Conservation (phyloP, 2,113 vertebrate species). For the Platichthys stellatus region DNA sequence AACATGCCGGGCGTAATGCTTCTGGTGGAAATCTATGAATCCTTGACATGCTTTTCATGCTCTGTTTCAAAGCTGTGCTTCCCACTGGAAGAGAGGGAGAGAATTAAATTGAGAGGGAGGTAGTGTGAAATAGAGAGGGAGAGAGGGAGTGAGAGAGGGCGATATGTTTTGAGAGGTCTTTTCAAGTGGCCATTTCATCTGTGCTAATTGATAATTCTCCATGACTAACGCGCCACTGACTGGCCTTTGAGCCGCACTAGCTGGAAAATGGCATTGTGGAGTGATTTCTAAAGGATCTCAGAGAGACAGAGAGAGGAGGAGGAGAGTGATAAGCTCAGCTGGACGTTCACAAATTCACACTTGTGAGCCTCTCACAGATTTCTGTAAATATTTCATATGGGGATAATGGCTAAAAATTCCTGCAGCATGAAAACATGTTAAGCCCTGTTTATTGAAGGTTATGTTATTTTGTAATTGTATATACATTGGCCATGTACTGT, state of each 20-base stretch:
- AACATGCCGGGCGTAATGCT: slow-evolving; percentile 31
- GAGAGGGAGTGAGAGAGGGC: slow-evolving; percentile 56
- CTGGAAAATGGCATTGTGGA: slow-evolving; percentile 69
- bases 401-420: slow-evolving; percentile 30
- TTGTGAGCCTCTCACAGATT: slow-evolving; percentile 37
- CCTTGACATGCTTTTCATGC: slow-evolving; percentile 42
- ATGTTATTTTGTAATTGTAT: not conserved
- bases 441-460: slow-evolving; percentile 1
- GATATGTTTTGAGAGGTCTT: slow-evolving; percentile 72
- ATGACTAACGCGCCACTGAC: slow-evolving; percentile 69
- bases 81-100: slow-evolving; percentile 26
- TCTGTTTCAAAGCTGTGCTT: slow-evolving; percentile 49
- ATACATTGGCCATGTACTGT: not conserved
- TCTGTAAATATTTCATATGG: slow-evolving; percentile 41
- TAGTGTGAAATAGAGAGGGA: slow-evolving; percentile 43
- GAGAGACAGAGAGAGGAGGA: slow-evolving; percentile 33
- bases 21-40: slow-evolving; percentile 50
- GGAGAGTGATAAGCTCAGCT: slow-evolving; percentile 45
- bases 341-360: slow-evolving; percentile 35
- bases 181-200: slow-evolving; percentile 80
- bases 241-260: slow-evolving; percentile 68
- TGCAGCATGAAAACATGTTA: slow-evolving; percentile 6
- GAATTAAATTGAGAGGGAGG: slow-evolving; percentile 62
- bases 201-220: slow-evolving; percentile 80
- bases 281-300: slow-evolving; percentile 68